These are phyloP conservation scores for Rutilus rutilus DNA, from an alignment of 2,113 vertebrate genomes.

Conservation along the genomic window DNA sequence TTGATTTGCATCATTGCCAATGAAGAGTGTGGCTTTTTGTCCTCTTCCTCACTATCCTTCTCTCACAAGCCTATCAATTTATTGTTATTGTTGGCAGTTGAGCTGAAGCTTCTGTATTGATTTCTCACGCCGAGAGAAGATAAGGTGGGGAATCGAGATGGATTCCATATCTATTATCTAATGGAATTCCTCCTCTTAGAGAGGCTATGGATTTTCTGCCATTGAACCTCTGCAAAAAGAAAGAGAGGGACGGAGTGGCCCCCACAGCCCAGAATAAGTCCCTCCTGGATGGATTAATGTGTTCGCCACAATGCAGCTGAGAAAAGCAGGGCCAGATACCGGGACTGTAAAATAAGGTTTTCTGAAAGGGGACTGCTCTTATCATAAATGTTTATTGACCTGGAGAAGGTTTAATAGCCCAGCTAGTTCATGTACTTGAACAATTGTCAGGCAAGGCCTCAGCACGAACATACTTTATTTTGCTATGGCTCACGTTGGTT, in stretches of 20 bases:
- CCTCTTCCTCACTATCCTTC: conserved; percentile 59
- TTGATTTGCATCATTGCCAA: conserved; percentile 53
- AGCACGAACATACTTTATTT: conserved; percentile 45
- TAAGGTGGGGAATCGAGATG: conserved; percentile 84
- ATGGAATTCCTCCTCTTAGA: conserved; percentile 84
- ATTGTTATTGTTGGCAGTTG: conserved; percentile 83
- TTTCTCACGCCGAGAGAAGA: conserved; percentile 79
- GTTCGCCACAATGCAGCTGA: conserved; percentile 68
- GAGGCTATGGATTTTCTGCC: conserved; percentile 86
- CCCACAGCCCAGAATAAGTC: conserved; percentile 67
- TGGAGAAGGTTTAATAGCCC: conserved; percentile 69
- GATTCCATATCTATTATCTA: conserved; percentile 88
- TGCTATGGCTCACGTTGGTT: neutral
- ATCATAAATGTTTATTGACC: conserved; percentile 77
- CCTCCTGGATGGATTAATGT: conserved; percentile 76
- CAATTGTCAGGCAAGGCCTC: conserved; percentile 31
- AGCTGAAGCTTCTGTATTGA: conserved; percentile 80
- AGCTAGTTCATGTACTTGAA: conserved; percentile 56
- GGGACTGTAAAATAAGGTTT: conserved; percentile 56
- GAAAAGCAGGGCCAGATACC: conserved; percentile 67
- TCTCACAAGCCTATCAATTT: conserved; percentile 76
- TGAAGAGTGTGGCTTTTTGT: conserved; percentile 47
- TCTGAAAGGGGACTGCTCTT: conserved; percentile 71
- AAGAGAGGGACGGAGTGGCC: conserved; percentile 56
- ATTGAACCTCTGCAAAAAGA: conserved; percentile 72